Evolutionary conservation across 2,797 vertebrate species (phyloP).

Genomic region (Alfaro cultratus): DNA sequence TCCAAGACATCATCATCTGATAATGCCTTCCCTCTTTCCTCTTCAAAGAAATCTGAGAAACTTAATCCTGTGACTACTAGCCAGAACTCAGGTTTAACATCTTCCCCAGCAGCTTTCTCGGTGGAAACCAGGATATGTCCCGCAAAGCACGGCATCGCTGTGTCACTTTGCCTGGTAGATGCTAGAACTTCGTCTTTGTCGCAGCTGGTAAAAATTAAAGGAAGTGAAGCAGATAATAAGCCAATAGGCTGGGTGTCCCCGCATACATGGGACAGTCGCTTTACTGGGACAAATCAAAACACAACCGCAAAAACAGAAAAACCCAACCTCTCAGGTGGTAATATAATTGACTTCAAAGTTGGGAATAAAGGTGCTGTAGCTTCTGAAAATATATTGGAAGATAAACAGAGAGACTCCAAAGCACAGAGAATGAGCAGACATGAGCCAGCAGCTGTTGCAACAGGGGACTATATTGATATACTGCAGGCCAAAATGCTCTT

Average conservation of each 20-base stretch:
- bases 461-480: slow-evolving; percentile 88
- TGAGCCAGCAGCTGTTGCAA: slow-evolving; percentile 42
- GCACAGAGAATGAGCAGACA: slow-evolving; percentile 19
- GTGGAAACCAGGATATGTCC: slow-evolving; percentile 83
- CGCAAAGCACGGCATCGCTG: slow-evolving; percentile 82
- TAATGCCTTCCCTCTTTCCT: slow-evolving; percentile 17
- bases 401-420: slow-evolving; percentile 40
- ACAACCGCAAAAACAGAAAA: slow-evolving; percentile 20
- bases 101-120: slow-evolving; percentile 62
- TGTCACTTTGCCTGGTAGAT: slow-evolving; percentile 80
- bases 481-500: slow-evolving; percentile 79
- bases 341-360: slow-evolving; percentile 22
- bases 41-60: slow-evolving; percentile 31
- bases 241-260: slow-evolving; percentile 75
- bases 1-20: slow-evolving; percentile 33
- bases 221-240: slow-evolving; percentile 53
- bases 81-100: slow-evolving; percentile 39
- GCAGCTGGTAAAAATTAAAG: slow-evolving; percentile 77
- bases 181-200: slow-evolving; percentile 46
- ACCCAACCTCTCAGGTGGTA: slow-evolving; percentile 39
- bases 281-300: slow-evolving; percentile 48
- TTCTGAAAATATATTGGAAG: slow-evolving; percentile 28
- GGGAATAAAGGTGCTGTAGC: slow-evolving; percentile 17
- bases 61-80: slow-evolving; percentile 36
- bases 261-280: slow-evolving; percentile 74